Percentiles rank a stretch among this genome's conserved stretches.
Evolutionary conservation across 2,888 invertebrate genomes (phyloP).

Genomic region (Caenorhabditis angaria): DNA sequence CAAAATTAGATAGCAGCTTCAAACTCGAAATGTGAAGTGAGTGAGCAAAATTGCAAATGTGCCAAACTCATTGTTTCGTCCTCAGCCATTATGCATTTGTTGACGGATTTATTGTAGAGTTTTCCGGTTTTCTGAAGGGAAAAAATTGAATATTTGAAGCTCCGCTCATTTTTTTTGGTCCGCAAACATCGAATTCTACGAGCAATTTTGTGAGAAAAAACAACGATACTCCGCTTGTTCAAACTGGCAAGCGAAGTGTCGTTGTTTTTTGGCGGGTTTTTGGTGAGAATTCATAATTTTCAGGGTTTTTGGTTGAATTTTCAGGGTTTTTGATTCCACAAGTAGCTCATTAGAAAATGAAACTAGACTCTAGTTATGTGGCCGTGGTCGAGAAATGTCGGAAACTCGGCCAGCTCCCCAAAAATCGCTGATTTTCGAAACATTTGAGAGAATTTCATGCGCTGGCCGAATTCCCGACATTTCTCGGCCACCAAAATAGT

Average conservation of each 20-base stretch:
- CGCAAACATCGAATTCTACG: background rate
- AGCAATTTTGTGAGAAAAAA: background rate
- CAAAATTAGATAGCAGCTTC: slow-evolving; percentile 20
- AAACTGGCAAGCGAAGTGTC: background rate
- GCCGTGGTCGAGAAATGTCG: background rate
- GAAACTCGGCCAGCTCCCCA: background rate
- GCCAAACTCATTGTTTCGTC: slow-evolving; percentile 27
- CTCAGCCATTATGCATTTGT: slow-evolving; percentile 34
- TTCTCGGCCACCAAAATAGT: no score
- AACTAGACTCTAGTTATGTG: no score
- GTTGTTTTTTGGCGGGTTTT: background rate
- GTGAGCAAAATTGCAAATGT: slow-evolving; percentile 38
- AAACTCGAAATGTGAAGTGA: slow-evolving; percentile 33
- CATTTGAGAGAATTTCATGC: background rate
- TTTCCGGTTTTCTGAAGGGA: slow-evolving; percentile 51
- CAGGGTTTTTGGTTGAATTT: background rate
- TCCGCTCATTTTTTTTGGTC: background rate
- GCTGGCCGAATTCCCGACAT: background rate
- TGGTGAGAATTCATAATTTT: background rate
- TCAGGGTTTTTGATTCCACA: no score
- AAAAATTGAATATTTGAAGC: background rate
- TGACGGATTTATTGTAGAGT: slow-evolving; percentile 40
- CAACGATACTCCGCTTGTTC: background rate
- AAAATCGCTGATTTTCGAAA: background rate
- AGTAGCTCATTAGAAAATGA: no score